Conservation (phyloP, 2,113 vertebrate genomes). For the Acanthochromis polyacanthus region DNA sequence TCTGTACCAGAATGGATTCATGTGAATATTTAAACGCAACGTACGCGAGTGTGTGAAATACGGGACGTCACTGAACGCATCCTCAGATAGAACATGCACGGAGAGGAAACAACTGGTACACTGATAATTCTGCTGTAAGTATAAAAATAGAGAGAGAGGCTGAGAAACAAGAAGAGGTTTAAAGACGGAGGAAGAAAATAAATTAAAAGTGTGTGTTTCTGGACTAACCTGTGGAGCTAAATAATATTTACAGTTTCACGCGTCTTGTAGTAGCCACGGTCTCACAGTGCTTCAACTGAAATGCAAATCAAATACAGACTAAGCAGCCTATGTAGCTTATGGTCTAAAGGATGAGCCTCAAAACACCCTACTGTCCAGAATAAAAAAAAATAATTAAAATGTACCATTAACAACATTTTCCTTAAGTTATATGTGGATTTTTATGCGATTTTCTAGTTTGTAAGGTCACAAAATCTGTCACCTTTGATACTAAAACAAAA, state of each 20-base stretch:
- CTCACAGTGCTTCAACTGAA: slow-evolving; percentile 77
- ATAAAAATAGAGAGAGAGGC: slow-evolving; percentile 64
- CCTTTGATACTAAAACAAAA: neutral
- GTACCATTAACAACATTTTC: neutral
- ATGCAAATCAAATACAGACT: slow-evolving; percentile 44
- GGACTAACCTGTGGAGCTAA: slow-evolving; percentile 45
- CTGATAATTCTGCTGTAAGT: slow-evolving; percentile 41
- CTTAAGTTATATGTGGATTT: slow-evolving; percentile 8
- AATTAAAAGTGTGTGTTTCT: slow-evolving; percentile 67
- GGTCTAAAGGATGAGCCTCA: slow-evolving; percentile 18
- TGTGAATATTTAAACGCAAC: neutral
- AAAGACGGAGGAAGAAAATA: slow-evolving; percentile 68
- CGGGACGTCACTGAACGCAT: slow-evolving; percentile 40
- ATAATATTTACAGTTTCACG: slow-evolving; percentile 76
- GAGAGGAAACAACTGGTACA: slow-evolving; percentile 31
- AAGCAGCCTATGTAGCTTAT: slow-evolving; percentile 18
- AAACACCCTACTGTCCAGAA: slow-evolving; percentile 1
- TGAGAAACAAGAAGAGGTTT: slow-evolving; percentile 35
- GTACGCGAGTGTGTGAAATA: slow-evolving; percentile 51
- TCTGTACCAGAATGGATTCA: slow-evolving; percentile 3
- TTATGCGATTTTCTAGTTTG: neutral
- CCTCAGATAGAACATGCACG: slow-evolving; percentile 35
- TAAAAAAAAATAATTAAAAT: slow-evolving; percentile 19
- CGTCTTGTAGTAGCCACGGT: slow-evolving; percentile 49
- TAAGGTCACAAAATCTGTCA: neutral